Evolutionary conservation across 1,140 invertebrate species (phyloP).

Genomic region (Phthorimaea operculella): DNA sequence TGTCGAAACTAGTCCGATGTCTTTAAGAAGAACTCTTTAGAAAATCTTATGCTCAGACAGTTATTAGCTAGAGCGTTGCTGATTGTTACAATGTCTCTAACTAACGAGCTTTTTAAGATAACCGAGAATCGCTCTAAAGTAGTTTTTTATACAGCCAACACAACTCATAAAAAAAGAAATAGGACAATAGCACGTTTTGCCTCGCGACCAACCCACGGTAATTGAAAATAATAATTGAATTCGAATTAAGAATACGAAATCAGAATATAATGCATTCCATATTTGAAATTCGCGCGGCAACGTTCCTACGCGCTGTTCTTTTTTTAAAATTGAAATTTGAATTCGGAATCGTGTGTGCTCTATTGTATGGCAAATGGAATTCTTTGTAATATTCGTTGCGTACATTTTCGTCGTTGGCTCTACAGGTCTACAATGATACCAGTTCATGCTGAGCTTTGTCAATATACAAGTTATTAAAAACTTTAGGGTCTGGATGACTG

Average conservation of each 20-base stretch:
- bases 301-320: constrained; percentile 45
- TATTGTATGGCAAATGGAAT: constrained; percentile 61
- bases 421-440: constrained; percentile 19
- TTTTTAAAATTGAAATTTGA: constrained; percentile 55
- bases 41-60: neutral
- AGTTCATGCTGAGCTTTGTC: constrained; percentile 22
- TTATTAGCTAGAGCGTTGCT: neutral
- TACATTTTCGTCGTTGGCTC: constrained; percentile 21
- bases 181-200: constrained; percentile 39
- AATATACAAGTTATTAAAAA: neutral
- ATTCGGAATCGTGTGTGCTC: constrained; percentile 61
- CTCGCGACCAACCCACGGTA: constrained; percentile 43
- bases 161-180: constrained; percentile 32
- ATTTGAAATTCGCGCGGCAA: constrained; percentile 54
- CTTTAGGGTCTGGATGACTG: constrained; percentile 13
- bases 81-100: neutral
- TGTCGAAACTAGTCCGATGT: constrained; percentile 7
- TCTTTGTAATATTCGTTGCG: constrained; percentile 41
- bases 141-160: neutral
- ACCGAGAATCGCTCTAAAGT: neutral
- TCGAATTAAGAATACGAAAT: constrained; percentile 61
- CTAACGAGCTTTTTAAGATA: neutral
- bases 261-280: constrained; percentile 58
- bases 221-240: constrained; percentile 65
- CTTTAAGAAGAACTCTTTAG: neutral